Conservation (phyloP, 2,113 vertebrate species). For the Calcarius ornatus region DNA sequence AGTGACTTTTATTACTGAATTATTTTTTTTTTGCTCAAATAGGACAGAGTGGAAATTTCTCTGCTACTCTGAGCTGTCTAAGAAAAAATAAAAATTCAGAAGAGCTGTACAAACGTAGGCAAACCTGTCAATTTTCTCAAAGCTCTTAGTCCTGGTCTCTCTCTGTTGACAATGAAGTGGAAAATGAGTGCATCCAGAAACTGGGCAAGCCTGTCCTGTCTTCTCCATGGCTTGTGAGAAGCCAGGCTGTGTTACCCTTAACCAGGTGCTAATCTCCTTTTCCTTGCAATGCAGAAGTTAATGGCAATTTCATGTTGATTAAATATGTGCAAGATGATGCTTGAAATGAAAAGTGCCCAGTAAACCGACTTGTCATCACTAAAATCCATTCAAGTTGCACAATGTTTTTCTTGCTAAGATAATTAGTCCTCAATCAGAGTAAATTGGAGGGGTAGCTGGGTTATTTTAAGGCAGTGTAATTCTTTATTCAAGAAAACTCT, state of each 20-base stretch:
- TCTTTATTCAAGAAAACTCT: not conserved
- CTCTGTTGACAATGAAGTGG: not conserved
- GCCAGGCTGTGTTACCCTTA: not conserved
- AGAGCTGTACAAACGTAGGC: not conserved
- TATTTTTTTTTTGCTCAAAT: not conserved
- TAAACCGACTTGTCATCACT: not conserved
- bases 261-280: not conserved
- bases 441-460: not conserved
- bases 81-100: not conserved
- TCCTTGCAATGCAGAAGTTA: not conserved
- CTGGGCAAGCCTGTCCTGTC: not conserved
- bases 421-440: not conserved
- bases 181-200: not conserved
- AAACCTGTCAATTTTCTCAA: not conserved
- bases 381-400: not conserved
- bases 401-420: not conserved
- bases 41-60: not conserved
- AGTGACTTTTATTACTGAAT: not conserved
- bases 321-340: not conserved
- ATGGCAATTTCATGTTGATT: not conserved
- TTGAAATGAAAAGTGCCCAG: not conserved
- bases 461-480: not conserved
- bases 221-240: not conserved
- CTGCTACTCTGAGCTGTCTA: not conserved
- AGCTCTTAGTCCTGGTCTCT: not conserved